phyloP scores from a whole-genome alignment of 1,140 invertebrate species.

The Drosophila aff. region DNA sequence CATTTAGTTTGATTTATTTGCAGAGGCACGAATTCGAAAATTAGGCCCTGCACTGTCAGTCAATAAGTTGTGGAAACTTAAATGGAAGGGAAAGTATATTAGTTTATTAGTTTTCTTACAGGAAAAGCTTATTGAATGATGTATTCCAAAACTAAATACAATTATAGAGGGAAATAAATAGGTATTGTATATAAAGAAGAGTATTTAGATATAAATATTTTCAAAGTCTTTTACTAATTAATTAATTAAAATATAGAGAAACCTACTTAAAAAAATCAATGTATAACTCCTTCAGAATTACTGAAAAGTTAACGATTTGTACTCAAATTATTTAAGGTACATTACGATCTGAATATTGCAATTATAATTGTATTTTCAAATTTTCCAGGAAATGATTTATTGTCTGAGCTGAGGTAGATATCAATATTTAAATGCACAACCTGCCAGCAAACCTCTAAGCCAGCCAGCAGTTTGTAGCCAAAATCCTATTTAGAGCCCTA shows the following conservation, averaged over 20 bases:
- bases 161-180: too few species aligned
- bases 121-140: background rate
- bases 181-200: too few species aligned
- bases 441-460: background rate
- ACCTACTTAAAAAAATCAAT: background rate
- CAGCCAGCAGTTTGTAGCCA: conserved; percentile 10
- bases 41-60: background rate
- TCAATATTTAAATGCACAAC: conserved; percentile 10
- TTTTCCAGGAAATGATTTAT: background rate
- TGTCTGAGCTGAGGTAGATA: background rate
- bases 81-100: background rate
- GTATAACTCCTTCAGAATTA: background rate
- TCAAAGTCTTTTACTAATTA: too few species aligned
- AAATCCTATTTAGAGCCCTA: conserved; percentile 24
- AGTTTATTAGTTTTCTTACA: background rate
- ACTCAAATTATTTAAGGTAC: background rate
- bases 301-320: rapidly evolving
- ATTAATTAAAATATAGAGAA: background rate
- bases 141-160: too few species aligned
- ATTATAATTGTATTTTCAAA: background rate
- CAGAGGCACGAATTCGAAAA: conserved; percentile 11
- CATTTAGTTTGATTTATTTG: conserved; percentile 70
- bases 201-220: too few species aligned
- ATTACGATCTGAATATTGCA: background rate
- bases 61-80: conserved; percentile 1